A percentile compares a stretch with the other conserved stretches of the same genome.
Conservation (phyloP, 2,888 invertebrate genomes). For the Leptinotarsa tumamoca region DNA sequence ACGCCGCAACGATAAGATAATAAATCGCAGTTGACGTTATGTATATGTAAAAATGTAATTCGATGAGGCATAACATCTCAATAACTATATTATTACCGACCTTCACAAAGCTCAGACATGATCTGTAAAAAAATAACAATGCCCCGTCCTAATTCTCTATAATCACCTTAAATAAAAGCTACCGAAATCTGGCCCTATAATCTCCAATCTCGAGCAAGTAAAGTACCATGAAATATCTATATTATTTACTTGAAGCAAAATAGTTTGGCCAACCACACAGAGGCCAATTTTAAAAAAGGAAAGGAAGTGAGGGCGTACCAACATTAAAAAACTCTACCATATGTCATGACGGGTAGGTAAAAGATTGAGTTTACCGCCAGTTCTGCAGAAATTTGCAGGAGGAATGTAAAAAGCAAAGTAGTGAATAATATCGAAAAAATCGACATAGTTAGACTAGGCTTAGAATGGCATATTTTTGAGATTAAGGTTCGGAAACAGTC, state of each 20-base stretch:
- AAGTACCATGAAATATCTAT: slow-evolving; percentile 65
- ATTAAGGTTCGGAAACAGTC: background rate
- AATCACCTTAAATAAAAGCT: slow-evolving; percentile 61
- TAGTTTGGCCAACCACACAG: slow-evolving; percentile 58
- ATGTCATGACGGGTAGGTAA: slow-evolving; percentile 40
- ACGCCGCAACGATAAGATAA: background rate
- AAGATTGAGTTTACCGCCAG: slow-evolving; percentile 27
- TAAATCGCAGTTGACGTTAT: slow-evolving; percentile 2
- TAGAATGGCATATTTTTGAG: slow-evolving; percentile 23
- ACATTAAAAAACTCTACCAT: slow-evolving; percentile 49
- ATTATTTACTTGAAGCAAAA: slow-evolving; percentile 61
- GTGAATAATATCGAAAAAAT: slow-evolving; percentile 60
- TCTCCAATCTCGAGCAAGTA: slow-evolving; percentile 58
- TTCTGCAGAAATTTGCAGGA: slow-evolving; percentile 36
- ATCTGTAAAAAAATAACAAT: slow-evolving; percentile 42
- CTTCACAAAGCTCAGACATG: slow-evolving; percentile 25
- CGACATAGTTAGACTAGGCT: slow-evolving; percentile 31
- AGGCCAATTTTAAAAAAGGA: slow-evolving; percentile 53
- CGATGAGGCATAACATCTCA: slow-evolving; percentile 25
- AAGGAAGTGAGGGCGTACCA: slow-evolving; percentile 48
- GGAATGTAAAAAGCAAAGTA: slow-evolving; percentile 48
- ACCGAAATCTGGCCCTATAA: slow-evolving; percentile 58
- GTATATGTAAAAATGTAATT: slow-evolving; percentile 12
- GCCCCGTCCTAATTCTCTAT: slow-evolving; percentile 45
- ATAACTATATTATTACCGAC: slow-evolving; percentile 25